These are phyloP conservation scores for Pampusana beccarii DNA, from an alignment of 2,113 vertebrate species.

Conservation along the genomic window DNA sequence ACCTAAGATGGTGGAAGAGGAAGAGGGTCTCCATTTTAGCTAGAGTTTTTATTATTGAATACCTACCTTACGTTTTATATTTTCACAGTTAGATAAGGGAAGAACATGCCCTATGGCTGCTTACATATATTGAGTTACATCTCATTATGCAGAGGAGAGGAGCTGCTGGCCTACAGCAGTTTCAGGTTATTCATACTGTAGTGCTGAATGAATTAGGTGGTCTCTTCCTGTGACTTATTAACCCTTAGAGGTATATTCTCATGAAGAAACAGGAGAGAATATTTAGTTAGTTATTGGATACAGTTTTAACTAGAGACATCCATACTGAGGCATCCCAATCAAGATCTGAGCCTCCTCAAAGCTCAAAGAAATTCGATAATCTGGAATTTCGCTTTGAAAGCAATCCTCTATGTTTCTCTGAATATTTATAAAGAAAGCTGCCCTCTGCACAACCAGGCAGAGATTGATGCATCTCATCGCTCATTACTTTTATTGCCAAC, in stretches of 20 bases:
- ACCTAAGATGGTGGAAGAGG: neutral
- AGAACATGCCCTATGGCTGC: neutral
- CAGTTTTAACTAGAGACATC: neutral
- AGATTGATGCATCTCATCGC: neutral
- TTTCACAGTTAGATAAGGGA: neutral
- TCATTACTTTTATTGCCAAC: conserved; percentile 44
- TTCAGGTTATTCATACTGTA: neutral
- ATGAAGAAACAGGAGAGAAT: neutral
- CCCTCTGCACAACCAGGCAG: neutral
- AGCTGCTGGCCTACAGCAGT: neutral
- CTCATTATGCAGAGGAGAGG: neutral
- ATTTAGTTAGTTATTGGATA: neutral
- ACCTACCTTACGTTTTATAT: neutral
- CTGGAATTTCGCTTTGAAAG: neutral
- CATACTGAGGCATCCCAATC: neutral
- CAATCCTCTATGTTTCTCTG: neutral
- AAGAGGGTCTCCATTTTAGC: neutral
- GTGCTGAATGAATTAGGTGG: neutral
- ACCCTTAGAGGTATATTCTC: neutral
- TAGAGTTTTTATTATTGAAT: neutral
- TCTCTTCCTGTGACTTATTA: neutral
- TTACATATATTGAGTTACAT: neutral
- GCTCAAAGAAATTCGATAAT: neutral
- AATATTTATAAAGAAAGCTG: neutral
- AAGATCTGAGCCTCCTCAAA: neutral